Evolutionary conservation across 2,888 invertebrate genomes (phyloP), one percentile per base, ranked within the genome.

Genomic region (Brachycybe producta): DNA sequence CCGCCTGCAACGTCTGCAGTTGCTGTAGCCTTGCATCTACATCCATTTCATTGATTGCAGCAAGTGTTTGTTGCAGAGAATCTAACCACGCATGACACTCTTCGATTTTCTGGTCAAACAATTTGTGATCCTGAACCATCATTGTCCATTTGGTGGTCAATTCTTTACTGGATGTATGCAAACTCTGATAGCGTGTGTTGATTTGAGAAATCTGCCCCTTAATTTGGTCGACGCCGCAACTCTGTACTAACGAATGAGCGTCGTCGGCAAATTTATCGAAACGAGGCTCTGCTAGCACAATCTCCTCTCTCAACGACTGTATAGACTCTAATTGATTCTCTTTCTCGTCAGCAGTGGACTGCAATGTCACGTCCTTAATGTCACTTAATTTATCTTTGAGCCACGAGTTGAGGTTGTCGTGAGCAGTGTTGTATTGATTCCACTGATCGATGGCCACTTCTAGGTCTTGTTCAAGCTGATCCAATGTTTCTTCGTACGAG

Each of bases 261-360:
- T 79, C 80, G 65, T 94, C 92, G 21, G 87, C 79, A 62, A 92
- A 91, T 11, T 78, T 75, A 65, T 92, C 92, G 36, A 94, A 79
- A 63, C 82, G 81, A 59, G 80, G 78, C 66, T 94, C 92, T 60
- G 85, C 83, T 11, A 76, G 76, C 44, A 80, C 70, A 43, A 94
- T 81, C 44, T 77, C 74, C 55, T 85, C 82, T 19, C 85, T 77
- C 59, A 65, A 60, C 56, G n/a, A n/a, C n/a, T n/a, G n/a, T n/a
- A n/a, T n/a, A 47, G 73, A 73, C 55, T 78, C 75, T 11, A 88
- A 69, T 59, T 84, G 82, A 24, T 74, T 71, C 60, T 80, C 77
- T 67, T 94, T 95, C 59, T 90, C 88, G 43, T 78, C 73, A 19
- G 88, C 67, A 0, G 82, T 80, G 1, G 84, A 80, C 64, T 85